Conservation (phyloP, 1,140 invertebrate species). For the Magallana angulata region DNA sequence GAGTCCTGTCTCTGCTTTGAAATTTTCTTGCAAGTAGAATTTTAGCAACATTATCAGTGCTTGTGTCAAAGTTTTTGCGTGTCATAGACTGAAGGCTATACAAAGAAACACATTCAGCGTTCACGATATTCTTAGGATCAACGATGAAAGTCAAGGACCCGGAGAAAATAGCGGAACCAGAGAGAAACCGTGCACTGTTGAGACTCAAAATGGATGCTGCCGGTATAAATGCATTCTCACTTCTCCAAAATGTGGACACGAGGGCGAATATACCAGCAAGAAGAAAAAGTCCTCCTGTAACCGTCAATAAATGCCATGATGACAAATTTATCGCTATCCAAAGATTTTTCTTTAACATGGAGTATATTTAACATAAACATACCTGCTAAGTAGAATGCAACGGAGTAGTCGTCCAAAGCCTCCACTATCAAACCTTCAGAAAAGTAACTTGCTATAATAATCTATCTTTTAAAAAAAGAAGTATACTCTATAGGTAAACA, state of each 20-base stretch:
- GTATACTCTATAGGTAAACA: no score
- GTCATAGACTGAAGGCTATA: not conserved
- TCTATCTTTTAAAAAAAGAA: no score
- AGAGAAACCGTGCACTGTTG: constrained; percentile 3
- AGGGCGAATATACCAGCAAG: not conserved
- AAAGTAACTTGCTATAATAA: no score
- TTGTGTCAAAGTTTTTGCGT: not conserved
- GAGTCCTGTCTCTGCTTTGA: not conserved
- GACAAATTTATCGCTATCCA: not conserved
- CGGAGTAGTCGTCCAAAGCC: not conserved
- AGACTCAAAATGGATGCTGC: not conserved
- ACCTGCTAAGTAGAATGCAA: constrained; percentile 11
- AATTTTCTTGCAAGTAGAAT: not conserved
- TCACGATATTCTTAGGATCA: not conserved
- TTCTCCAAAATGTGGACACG: not conserved
- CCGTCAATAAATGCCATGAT: not conserved
- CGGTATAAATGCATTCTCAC: not conserved
- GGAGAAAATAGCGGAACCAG: not conserved
- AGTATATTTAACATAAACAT: not conserved
- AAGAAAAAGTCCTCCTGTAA: not conserved
- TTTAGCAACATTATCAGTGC: constrained; percentile 8
- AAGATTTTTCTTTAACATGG: not conserved
- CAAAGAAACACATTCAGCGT: not conserved
- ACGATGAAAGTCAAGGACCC: not conserved
- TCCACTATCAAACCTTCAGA: not conserved